Conservation (phyloP, 2,888 invertebrate genomes). For the Drosophila limbata region DNA sequence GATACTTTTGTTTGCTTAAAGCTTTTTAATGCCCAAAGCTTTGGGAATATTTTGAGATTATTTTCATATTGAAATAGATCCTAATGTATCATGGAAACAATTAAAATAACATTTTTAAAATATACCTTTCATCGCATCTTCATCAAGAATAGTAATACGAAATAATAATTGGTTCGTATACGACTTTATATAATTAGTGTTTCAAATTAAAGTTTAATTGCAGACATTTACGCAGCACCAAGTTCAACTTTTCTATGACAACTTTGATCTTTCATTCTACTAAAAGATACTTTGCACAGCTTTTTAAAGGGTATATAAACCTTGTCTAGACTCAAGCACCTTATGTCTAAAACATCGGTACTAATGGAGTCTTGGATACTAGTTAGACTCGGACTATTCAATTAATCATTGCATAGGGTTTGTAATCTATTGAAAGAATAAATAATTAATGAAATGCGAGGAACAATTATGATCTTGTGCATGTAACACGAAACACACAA, state of each 20-base stretch:
- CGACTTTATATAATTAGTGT: background rate
- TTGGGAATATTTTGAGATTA: too few relatives aligned
- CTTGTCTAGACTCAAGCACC: background rate
- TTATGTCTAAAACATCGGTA: background rate
- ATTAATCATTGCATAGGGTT: conserved; percentile 20
- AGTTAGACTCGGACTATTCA: conserved; percentile 9
- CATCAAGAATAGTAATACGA: too few relatives aligned
- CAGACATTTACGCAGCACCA: background rate
- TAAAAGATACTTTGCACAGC: background rate
- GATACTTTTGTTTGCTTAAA: background rate
- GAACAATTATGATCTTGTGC: conserved; percentile 14
- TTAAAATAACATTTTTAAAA: too few relatives aligned
- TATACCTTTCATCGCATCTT: too few relatives aligned
- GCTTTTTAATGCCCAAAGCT: too few relatives aligned
- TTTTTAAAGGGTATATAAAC: background rate
- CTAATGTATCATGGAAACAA: too few relatives aligned
- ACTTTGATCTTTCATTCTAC: background rate
- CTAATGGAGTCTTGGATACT: conserved; percentile 9
- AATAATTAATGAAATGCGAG: conserved; percentile 35
- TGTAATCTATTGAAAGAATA: conserved; percentile 10
- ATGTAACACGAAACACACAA: conserved; percentile 9
- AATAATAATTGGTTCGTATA: too few relatives aligned
- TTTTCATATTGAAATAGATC: too few relatives aligned
- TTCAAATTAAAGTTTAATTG: background rate
- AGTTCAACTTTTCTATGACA: conserved; percentile 4